phyloP scores from a whole-genome alignment of 2,113 vertebrate genomes.

The Vicugna pacos region DNA sequence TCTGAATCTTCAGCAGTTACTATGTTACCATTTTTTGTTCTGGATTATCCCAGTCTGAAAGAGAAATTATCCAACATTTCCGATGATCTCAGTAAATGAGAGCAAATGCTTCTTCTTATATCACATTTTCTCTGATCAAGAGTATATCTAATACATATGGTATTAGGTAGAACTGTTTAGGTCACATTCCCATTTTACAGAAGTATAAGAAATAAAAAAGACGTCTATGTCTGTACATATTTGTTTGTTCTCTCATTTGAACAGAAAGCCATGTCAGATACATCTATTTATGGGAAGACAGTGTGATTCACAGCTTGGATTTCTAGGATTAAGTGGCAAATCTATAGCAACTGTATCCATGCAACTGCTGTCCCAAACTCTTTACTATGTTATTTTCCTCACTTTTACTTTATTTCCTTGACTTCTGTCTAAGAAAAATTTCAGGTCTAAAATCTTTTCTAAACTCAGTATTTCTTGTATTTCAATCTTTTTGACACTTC shows the following conservation, averaged over 20 bases:
- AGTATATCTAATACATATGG: rapidly evolving
- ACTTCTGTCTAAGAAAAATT: background rate
- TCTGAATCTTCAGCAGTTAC: background rate
- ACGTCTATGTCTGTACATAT: background rate
- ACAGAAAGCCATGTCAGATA: background rate
- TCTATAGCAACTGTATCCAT: background rate
- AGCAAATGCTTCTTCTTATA: background rate
- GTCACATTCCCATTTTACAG: background rate
- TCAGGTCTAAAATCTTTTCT: background rate
- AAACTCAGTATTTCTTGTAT: background rate
- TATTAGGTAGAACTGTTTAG: background rate
- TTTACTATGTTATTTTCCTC: background rate
- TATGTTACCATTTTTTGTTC: background rate
- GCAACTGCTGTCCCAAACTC: background rate
- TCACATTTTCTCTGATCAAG: background rate
- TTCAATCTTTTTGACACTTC: background rate
- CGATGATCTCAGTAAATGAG: background rate
- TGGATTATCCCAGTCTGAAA: background rate
- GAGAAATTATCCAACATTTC: background rate
- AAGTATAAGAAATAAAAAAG: background rate
- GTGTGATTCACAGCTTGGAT: background rate
- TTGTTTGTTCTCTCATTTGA: background rate
- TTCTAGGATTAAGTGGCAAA: background rate
- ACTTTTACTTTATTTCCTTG: background rate
- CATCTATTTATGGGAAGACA: background rate